Percentiles rank a stretch among this genome's conserved stretches.
These are phyloP conservation scores for Tricholaema leucomelas DNA, from an alignment of 2,113 vertebrate species.

Conservation along the genomic window DNA sequence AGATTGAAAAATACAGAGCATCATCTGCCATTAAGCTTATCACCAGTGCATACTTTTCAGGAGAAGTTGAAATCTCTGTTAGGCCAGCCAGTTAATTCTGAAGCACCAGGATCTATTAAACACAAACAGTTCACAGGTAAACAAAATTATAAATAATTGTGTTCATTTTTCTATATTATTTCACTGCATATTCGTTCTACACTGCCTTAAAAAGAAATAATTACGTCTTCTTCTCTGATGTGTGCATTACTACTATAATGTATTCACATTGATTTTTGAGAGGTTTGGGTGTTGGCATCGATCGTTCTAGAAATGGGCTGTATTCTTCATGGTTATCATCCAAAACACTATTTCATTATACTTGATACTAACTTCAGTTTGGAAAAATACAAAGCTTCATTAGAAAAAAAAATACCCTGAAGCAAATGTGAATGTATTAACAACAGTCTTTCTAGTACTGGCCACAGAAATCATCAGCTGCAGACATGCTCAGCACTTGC, in stretches of 20 bases:
- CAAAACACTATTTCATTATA: neutral
- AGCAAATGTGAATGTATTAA: neutral
- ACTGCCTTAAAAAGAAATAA: neutral
- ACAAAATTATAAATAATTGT: neutral
- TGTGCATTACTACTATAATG: neutral
- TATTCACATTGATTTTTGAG: neutral
- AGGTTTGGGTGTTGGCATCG: neutral
- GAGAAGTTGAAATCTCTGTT: constrained; percentile 83
- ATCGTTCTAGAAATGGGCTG: neutral
- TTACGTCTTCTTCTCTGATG: accelerated
- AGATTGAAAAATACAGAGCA: constrained; percentile 76
- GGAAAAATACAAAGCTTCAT: neutral
- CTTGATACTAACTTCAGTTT: neutral
- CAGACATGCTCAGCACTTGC: accelerated
- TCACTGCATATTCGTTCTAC: neutral
- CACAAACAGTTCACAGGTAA: constrained; percentile 82
- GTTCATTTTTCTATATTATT: neutral
- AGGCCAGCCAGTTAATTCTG: constrained; percentile 65
- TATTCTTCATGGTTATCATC: neutral
- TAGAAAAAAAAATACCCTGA: neutral
- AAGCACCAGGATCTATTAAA: constrained; percentile 20
- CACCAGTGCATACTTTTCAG: constrained; percentile 84
- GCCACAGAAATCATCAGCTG: neutral
- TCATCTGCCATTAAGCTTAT: constrained; percentile 78
- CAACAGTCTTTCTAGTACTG: accelerated